Evolutionary conservation across 2,113 vertebrate species (phyloP), one percentile per base, ranked within the genome.

Genomic region (Stictonetta naevosa): DNA sequence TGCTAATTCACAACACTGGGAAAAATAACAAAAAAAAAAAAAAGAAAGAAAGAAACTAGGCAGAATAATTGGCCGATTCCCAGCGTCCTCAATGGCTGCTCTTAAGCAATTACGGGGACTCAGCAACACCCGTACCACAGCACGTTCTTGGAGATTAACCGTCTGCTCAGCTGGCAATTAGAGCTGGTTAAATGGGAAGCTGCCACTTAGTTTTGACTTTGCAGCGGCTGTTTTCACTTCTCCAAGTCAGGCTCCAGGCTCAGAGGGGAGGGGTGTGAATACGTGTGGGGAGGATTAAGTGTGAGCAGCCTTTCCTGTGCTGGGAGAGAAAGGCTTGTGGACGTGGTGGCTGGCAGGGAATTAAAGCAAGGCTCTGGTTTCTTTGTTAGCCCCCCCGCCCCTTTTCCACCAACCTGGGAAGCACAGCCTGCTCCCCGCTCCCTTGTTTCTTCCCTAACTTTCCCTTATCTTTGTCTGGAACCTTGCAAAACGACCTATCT

Each of bases 1-100:
- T 68, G 26, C 52, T 68, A 75, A 82, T 92, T 72, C 88, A 84
- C 29, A 72, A 72, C 93, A 75, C 19, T 74, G 28, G 4, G 1
- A 8, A 28, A 3, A 33, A 67, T 22, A 13, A 67, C 38, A 42
- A 66, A 69, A 25, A n/a, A 44, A 18, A 17, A 17, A 71, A 19
- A 26, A 26, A 48, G 4, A 20, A 46, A 8, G 21, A 17, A 82
- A 93, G 81, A 74, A 95, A 67, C 31, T 38, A 44, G 36, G 33
- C 36, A 96, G 93, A 96, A 78, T 95, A 96, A 95, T 75, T 94
- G 93, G 40, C 89, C 11, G 25, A 84, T 95, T 97, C 94, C 92
- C 40, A 1, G 36, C 91, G 84, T 84, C 92, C 95, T 96, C 44
- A 68, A 73, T 96, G 85, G 81, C 40, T 85, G 88, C 94, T 96